These are phyloP conservation scores for Rhagoletis pomonella DNA, from an alignment of 1,140 invertebrate species.

Conservation along the genomic window DNA sequence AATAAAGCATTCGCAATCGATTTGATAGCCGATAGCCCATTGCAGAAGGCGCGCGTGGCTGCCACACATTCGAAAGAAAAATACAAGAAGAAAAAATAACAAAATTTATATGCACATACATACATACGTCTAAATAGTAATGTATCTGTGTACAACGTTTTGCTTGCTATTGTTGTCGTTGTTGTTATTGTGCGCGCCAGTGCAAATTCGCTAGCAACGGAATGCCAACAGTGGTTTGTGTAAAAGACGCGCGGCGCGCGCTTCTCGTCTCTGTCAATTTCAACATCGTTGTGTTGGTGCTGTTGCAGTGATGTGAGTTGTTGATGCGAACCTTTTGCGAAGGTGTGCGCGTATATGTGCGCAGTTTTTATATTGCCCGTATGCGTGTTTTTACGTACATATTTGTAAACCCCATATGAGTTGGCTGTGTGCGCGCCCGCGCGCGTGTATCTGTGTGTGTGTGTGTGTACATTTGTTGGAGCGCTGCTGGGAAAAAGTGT, in stretches of 20 bases:
- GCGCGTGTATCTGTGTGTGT: not conserved
- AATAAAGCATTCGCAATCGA: not conserved
- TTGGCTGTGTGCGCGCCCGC: not conserved
- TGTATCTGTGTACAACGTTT: slow-evolving; percentile 21
- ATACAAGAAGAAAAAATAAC: not conserved
- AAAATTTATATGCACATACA: slow-evolving; percentile 2
- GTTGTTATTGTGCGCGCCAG: not conserved
- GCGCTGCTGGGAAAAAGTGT: slow-evolving; percentile 36
- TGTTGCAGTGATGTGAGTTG: slow-evolving; percentile 42
- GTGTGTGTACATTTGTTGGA: not conserved
- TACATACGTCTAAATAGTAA: not conserved
- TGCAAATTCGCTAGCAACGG: slow-evolving; percentile 43
- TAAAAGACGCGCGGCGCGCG: slow-evolving; percentile 46
- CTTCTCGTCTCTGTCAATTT: slow-evolving; percentile 21
- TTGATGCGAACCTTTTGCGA: not conserved
- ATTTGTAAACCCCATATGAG: not conserved
- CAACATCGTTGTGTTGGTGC: not conserved
- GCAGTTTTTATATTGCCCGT: not conserved
- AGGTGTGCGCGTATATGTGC: not conserved
- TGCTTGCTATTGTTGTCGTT: slow-evolving; percentile 4
- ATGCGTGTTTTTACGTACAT: not conserved
- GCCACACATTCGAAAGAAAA: slow-evolving; percentile 18
- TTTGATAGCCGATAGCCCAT: too few relatives aligned
- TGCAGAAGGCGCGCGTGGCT: slow-evolving; percentile 44
- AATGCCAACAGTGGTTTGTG: slow-evolving; percentile 46